phyloP scores from a whole-genome alignment of 2,113 vertebrate species.

The Procapra przewalskii region DNA sequence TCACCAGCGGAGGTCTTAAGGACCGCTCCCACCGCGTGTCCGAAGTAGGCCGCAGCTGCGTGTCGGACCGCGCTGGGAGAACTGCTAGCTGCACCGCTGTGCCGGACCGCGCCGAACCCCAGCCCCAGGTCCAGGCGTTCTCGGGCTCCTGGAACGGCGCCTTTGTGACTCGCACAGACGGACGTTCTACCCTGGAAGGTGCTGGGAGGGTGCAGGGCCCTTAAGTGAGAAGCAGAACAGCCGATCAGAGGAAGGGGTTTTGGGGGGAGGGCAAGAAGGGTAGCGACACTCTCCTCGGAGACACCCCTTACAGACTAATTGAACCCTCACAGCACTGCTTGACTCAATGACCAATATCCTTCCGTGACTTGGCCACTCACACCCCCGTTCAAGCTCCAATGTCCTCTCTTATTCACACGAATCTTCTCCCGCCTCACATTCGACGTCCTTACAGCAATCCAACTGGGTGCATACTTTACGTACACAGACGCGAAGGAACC shows the following conservation, averaged over 20 bases:
- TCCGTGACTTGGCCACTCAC: not conserved
- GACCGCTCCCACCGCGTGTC: not conserved
- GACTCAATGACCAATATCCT: not conserved
- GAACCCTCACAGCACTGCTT: not conserved
- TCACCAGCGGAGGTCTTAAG: not conserved
- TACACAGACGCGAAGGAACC: not conserved
- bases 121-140: not conserved
- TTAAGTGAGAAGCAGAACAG: not conserved
- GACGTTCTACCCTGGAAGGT: slow-evolving; percentile 14
- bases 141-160: not conserved
- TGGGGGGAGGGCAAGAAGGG: rapidly evolving
- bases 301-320: not conserved
- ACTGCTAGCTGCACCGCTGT: not conserved
- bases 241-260: not conserved
- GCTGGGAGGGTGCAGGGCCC: not conserved
- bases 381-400: not conserved
- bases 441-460: rapidly evolving
- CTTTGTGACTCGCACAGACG: slow-evolving; percentile 52
- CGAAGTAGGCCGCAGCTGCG: rapidly evolving
- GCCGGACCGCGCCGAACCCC: not conserved
- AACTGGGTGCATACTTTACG: rapidly evolving
- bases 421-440: not conserved
- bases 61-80: rapidly evolving
- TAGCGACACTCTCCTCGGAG: too few species aligned
- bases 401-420: not conserved